Evolutionary conservation across 2,888 invertebrate species (phyloP).

Genomic region (Homarus gammarus): DNA sequence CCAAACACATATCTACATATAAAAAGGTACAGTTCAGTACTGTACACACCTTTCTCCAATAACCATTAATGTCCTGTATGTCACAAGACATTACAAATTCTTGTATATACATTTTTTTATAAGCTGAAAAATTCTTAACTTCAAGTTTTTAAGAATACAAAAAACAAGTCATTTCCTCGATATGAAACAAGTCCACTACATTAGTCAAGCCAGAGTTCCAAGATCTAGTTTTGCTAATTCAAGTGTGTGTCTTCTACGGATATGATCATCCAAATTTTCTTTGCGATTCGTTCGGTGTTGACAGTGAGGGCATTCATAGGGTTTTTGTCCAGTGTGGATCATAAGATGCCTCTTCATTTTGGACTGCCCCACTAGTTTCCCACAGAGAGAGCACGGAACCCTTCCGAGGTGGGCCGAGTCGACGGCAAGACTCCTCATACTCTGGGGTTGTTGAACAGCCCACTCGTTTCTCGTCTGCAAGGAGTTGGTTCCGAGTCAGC

Average conservation of each 20-base stretch:
- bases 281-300: constrained; percentile 73
- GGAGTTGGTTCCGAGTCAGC: constrained; percentile 68
- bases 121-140: too few species aligned
- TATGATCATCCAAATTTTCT: constrained; percentile 72
- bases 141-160: not conserved
- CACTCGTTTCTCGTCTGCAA: constrained; percentile 71
- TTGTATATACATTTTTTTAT: too few species aligned
- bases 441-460: constrained; percentile 64
- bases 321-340: constrained; percentile 75
- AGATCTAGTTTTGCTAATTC: constrained; percentile 15
- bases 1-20: too few species aligned
- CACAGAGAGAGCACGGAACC: constrained; percentile 70
- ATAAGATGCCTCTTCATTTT: constrained; percentile 73
- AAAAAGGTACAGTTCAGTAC: too few species aligned
- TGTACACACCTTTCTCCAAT: not conserved
- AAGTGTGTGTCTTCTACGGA: constrained; percentile 61
- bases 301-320: constrained; percentile 73
- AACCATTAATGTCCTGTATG: not conserved
- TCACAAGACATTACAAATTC: not conserved
- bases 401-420: constrained; percentile 58
- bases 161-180: not conserved
- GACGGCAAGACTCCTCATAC: constrained; percentile 62
- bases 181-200: not conserved
- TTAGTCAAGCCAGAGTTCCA: not conserved
- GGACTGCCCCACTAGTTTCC: constrained; percentile 65